phyloP scores from a whole-genome alignment of 1,140 invertebrate species.

The Ganaspis sp. region DNA sequence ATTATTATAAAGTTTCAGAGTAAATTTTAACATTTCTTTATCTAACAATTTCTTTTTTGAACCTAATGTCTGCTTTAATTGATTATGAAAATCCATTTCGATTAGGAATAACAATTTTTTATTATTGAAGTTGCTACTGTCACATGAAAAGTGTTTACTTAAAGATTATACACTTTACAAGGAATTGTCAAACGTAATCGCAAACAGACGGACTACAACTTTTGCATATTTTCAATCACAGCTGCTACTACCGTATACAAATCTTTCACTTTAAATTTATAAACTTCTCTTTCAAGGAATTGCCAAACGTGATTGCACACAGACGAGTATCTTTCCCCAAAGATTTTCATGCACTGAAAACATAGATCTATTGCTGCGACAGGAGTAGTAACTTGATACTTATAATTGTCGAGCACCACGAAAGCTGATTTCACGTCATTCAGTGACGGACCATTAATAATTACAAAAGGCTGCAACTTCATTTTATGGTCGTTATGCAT shows the following conservation, averaged over 20 bases:
- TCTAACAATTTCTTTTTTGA: slow-evolving; percentile 34
- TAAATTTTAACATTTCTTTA: slow-evolving; percentile 44
- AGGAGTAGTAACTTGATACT: no score
- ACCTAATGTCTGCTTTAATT: background rate
- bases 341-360: slow-evolving; percentile 39
- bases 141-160: no score
- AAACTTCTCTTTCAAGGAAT: slow-evolving; percentile 33
- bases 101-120: no score
- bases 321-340: slow-evolving; percentile 30
- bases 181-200: no score
- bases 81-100: background rate
- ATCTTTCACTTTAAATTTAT: slow-evolving; percentile 37
- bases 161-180: no score
- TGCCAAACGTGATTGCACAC: slow-evolving; percentile 41
- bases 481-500: no score
- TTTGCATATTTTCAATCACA: background rate
- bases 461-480: no score
- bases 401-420: no score
- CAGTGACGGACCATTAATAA: no score
- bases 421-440: no score
- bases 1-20: slow-evolving; percentile 46
- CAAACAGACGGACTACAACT: no score
- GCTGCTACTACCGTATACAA: background rate
- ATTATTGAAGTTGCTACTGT: no score
- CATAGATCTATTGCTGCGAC: slow-evolving; percentile 35